phyloP scores from a whole-genome alignment of 2,113 vertebrate species.

The Mus spicilegus region DNA sequence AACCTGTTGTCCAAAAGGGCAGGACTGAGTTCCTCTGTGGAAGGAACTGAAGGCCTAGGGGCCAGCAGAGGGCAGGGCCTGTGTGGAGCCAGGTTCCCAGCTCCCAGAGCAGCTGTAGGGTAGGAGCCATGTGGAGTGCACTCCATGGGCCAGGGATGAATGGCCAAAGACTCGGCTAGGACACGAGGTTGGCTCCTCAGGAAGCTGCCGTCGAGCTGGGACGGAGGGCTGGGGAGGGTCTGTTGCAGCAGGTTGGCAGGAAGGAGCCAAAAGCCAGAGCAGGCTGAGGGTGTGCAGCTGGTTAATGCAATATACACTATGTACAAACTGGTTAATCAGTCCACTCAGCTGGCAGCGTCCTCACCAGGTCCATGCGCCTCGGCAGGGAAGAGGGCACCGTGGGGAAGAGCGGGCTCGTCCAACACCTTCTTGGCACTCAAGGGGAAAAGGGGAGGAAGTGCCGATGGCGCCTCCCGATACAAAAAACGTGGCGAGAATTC shows the following conservation, averaged over 20 bases:
- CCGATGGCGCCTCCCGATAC: constrained; percentile 86
- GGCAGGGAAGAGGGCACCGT: constrained; percentile 82
- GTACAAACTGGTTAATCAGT: constrained; percentile 88
- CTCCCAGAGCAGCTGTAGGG: background rate
- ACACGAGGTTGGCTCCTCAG: background rate
- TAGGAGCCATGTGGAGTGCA: background rate
- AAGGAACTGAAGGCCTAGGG: background rate
- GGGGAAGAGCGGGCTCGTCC: constrained; percentile 76
- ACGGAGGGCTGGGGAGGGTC: constrained; percentile 31
- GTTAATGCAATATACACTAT: constrained; percentile 90
- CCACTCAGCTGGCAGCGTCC: constrained; percentile 87
- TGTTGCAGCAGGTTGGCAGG: constrained; percentile 86
- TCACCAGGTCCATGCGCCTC: constrained; percentile 85
- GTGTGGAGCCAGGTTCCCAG: background rate
- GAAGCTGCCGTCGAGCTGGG: constrained; percentile 51
- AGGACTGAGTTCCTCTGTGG: constrained; percentile 28
- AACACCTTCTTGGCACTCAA: constrained; percentile 88
- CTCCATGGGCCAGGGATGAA: constrained; percentile 20
- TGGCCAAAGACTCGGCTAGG: background rate
- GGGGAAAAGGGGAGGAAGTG: constrained; percentile 82
- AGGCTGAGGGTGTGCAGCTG: constrained; percentile 83
- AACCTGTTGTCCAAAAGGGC: constrained; percentile 49
- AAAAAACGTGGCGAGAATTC: constrained; percentile 88
- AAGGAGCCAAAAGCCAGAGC: constrained; percentile 86
- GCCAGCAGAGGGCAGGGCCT: background rate